Conservation (phyloP, 92 coral and sea anemone genomes). For the Muricea muricata region DNA sequence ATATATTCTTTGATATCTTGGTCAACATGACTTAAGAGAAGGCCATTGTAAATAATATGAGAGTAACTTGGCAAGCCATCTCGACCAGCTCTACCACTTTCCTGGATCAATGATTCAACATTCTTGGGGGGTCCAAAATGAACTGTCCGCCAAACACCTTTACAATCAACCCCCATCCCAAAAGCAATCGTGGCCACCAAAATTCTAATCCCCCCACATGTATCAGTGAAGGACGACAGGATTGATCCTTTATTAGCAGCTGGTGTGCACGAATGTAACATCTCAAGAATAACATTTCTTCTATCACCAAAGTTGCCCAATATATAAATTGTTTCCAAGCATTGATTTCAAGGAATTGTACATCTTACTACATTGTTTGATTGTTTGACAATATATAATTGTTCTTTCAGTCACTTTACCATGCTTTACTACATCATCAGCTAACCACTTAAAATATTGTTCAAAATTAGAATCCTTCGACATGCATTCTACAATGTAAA, state of each 20-base stretch:
- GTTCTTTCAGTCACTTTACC: conserved; percentile 34
- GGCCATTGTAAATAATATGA: conserved; percentile 37
- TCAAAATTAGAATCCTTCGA: not conserved
- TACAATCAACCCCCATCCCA: conserved; percentile 55
- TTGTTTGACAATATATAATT: conserved; percentile 62
- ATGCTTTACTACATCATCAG: conserved; percentile 20
- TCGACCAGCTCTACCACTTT: conserved; percentile 44
- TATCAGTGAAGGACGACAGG: conserved; percentile 35
- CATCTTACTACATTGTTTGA: conserved; percentile 51
- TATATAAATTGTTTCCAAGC: conserved; percentile 24
- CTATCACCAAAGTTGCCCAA: conserved; percentile 38
- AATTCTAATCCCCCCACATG: conserved; percentile 36
- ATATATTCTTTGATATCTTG: conserved; percentile 35
- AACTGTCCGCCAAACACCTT: conserved; percentile 42
- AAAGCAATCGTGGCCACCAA: conserved; percentile 53
- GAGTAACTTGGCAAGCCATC: conserved; percentile 40
- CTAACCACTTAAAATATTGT: conserved; percentile 48
- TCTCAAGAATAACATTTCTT: conserved; percentile 49
- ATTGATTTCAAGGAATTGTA: conserved; percentile 38
- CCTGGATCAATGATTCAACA: conserved; percentile 45
- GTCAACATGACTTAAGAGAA: conserved; percentile 38
- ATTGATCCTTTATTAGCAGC: conserved; percentile 44
- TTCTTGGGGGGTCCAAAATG: conserved; percentile 55
- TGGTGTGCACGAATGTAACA: conserved; percentile 64
- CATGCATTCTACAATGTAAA: conserved; percentile 59